Conservation (phyloP, 1,140 invertebrate species). For the Bombus difficillimus region DNA sequence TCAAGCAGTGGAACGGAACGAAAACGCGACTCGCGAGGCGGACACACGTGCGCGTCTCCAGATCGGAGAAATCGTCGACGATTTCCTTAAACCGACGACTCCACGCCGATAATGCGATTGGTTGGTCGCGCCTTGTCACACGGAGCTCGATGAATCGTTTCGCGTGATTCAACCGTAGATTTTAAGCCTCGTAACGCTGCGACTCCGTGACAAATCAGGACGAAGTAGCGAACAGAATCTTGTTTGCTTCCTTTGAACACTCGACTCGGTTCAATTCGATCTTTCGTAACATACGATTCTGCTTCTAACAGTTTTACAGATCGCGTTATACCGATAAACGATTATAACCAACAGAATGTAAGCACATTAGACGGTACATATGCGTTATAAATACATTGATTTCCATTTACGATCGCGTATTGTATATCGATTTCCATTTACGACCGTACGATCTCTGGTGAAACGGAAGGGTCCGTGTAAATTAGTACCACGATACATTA, state of each 20-base stretch:
- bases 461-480: background rate
- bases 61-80: constrained; percentile 63
- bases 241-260: background rate
- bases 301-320: background rate
- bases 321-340: background rate
- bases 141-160: constrained; percentile 33
- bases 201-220: constrained; percentile 8
- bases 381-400: background rate
- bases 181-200: background rate
- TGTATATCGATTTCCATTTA: background rate
- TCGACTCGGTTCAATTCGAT: background rate
- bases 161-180: constrained; percentile 43
- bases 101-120: constrained; percentile 67
- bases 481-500: constrained; percentile 40
- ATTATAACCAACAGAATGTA: background rate
- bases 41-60: constrained; percentile 12
- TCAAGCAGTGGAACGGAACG: constrained; percentile 79
- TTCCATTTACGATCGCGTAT: background rate
- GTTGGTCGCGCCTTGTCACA: constrained; percentile 50
- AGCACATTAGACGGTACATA: background rate
- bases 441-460: background rate
- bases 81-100: constrained; percentile 70
- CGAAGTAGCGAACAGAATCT: constrained; percentile 11
- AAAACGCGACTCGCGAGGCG: constrained; percentile 44
- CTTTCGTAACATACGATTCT: background rate